phyloP scores from a whole-genome alignment of 2,888 invertebrate genomes.

The Corbicula japonica region DNA sequence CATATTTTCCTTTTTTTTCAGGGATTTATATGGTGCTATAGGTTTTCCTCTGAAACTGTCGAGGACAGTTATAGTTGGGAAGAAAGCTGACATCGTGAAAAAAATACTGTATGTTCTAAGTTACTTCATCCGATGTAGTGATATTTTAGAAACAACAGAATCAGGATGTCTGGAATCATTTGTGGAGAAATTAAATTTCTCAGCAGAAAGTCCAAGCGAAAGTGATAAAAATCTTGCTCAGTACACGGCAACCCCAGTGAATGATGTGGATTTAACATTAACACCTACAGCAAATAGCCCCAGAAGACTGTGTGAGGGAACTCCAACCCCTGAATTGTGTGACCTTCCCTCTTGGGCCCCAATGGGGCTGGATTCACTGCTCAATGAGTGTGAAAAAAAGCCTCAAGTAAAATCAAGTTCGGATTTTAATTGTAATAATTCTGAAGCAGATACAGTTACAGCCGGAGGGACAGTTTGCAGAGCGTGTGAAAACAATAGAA shows the following conservation, averaged over 20 bases:
- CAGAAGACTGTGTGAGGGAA: not conserved
- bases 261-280: not conserved
- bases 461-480: constrained; percentile 5
- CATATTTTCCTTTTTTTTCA: constrained; percentile 74
- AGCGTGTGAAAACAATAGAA: constrained; percentile 42
- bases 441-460: not conserved
- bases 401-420: not conserved
- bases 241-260: constrained; percentile 40
- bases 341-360: constrained; percentile 27
- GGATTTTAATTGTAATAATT: constrained; percentile 46
- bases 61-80: constrained; percentile 91
- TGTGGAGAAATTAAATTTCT: constrained; percentile 69
- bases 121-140: constrained; percentile 95
- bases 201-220: constrained; percentile 68
- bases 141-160: constrained; percentile 88
- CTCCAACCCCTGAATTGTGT: constrained; percentile 15
- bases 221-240: constrained; percentile 65
- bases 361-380: constrained; percentile 54
- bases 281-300: constrained; percentile 6
- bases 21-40: constrained; percentile 94
- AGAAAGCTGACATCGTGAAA: constrained; percentile 90
- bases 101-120: constrained; percentile 93
- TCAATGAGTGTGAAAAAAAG: not conserved
- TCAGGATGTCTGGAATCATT: constrained; percentile 68
- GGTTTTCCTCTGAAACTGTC: constrained; percentile 93